Percentiles rank a stretch among this genome's conserved stretches.
Evolutionary conservation across 2,888 invertebrate species (phyloP).

Genomic region (Phyllotreta striolata): DNA sequence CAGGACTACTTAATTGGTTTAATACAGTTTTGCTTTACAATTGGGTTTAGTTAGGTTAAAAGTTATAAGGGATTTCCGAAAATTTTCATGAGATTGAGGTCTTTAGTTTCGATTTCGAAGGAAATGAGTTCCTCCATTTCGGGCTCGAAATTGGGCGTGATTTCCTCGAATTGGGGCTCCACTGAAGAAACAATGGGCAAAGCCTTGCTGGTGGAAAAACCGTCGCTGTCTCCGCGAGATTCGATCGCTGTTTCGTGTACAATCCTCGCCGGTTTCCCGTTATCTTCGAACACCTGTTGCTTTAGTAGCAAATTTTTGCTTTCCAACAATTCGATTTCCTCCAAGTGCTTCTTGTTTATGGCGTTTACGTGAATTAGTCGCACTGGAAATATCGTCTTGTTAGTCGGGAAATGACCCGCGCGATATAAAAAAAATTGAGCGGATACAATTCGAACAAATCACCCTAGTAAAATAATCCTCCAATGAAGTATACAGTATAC

Average conservation of each 20-base stretch:
- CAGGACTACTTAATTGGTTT: slow-evolving; percentile 8
- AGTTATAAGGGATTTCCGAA: neutral
- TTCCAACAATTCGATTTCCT: slow-evolving; percentile 1
- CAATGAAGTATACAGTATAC: slow-evolving; percentile 4
- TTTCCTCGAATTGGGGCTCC: neutral
- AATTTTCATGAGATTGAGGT: slow-evolving; percentile 5
- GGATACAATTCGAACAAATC: too few species aligned
- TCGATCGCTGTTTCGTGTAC: neutral
- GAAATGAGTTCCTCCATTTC: slow-evolving; percentile 3
- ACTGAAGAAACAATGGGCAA: neutral
- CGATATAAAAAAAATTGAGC: too few species aligned
- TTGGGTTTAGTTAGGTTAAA: neutral
- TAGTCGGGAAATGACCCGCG: too few species aligned
- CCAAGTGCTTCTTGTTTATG: neutral
- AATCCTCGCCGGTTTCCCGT: neutral
- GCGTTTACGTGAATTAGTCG: too few species aligned
- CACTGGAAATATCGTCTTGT: too few species aligned
- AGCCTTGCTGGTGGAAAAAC: neutral
- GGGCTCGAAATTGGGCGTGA: neutral
- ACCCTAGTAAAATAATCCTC: neutral
- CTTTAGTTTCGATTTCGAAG: slow-evolving; percentile 7
- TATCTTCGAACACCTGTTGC: neutral
- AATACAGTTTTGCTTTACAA: neutral
- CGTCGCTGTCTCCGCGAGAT: neutral
- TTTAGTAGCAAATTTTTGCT: neutral